These are phyloP conservation scores for Cheilosia impressa DNA, from an alignment of 2,888 invertebrate species.

Conservation along the genomic window DNA sequence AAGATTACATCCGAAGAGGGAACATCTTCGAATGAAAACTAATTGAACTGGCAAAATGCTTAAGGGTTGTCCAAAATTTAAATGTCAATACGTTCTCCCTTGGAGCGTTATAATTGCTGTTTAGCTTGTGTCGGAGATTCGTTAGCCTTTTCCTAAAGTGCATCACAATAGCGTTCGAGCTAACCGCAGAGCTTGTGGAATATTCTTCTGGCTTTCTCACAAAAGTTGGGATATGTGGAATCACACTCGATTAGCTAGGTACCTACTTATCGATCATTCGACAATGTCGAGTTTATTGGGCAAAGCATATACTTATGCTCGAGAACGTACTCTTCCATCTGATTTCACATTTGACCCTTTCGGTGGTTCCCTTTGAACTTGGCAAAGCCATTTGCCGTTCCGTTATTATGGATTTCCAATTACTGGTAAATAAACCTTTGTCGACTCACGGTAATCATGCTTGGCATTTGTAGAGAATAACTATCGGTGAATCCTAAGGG, in stretches of 20 bases:
- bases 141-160: not conserved
- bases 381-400: conserved; percentile 36
- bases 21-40: conserved; percentile 38
- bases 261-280: conserved; percentile 27
- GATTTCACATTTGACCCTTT: conserved; percentile 64
- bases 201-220: not conserved
- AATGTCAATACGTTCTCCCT: not conserved
- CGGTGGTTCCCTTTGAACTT: conserved; percentile 7
- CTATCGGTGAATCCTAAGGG: not conserved
- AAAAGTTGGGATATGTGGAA: not conserved
- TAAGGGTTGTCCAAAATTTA: conserved; percentile 10
- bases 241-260: conserved; percentile 52
- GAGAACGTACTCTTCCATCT: conserved; percentile 37
- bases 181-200: not conserved
- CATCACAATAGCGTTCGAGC: not conserved
- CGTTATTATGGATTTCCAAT: conserved; percentile 8
- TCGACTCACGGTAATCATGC: not conserved
- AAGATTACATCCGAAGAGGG: conserved; percentile 10
- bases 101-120: not conserved
- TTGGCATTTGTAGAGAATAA: not conserved
- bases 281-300: conserved; percentile 55
- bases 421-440: not conserved
- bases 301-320: conserved; percentile 28
- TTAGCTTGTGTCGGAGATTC: not conserved
- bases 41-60: conserved; percentile 21